Conservation (phyloP, 2,113 vertebrate species). For the Anarrhichthys ocellatus region DNA sequence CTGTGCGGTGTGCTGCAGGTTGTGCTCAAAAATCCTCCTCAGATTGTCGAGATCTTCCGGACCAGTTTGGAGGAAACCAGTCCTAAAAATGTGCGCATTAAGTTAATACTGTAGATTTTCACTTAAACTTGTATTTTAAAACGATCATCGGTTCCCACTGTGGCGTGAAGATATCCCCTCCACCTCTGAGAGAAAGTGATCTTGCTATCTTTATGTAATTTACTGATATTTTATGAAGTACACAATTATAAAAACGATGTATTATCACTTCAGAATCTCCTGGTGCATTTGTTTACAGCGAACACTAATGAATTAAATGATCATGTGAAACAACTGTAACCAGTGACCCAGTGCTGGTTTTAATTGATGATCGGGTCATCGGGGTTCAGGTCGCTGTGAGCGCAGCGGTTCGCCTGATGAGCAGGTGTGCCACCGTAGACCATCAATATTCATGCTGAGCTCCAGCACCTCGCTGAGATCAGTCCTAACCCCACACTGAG, state of each 20-base stretch:
- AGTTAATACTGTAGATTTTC: not conserved
- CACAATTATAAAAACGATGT: not conserved
- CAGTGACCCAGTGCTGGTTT: slow-evolving; percentile 11
- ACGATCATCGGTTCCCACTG: not conserved
- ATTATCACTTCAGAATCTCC: not conserved
- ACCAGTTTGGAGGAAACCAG: slow-evolving; percentile 5
- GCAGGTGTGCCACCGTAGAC: slow-evolving; percentile 55
- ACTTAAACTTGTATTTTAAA: not conserved
- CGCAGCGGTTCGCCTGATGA: slow-evolving; percentile 16
- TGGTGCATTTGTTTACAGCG: not conserved
- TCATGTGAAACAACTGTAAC: slow-evolving; percentile 4
- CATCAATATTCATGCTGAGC: slow-evolving; percentile 63
- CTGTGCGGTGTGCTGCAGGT: slow-evolving; percentile 25
- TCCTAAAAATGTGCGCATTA: not conserved
- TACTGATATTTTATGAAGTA: not conserved
- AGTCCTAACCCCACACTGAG: slow-evolving; percentile 49
- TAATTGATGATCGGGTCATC: not conserved
- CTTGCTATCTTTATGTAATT: not conserved
- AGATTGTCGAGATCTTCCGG: slow-evolving; percentile 41
- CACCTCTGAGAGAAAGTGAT: not conserved
- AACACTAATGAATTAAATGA: slow-evolving; percentile 4
- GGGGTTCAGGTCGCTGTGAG: not conserved
- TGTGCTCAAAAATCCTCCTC: slow-evolving; percentile 37
- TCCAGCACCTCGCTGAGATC: slow-evolving; percentile 41
- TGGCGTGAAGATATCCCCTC: not conserved